phyloP scores from a whole-genome alignment of 1,140 invertebrate genomes.

The Euwallacea fornicatus region DNA sequence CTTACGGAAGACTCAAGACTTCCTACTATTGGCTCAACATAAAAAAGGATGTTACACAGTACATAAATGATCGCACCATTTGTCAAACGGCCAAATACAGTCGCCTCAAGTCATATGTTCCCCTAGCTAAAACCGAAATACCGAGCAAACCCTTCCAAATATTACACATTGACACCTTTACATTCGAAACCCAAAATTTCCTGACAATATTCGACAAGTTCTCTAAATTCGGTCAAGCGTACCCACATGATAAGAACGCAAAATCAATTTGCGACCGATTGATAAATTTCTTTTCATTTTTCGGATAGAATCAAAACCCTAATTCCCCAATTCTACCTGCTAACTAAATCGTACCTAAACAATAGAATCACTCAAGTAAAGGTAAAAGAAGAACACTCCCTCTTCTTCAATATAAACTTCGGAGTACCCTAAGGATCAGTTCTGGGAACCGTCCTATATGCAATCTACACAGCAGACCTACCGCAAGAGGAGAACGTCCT shows the following conservation, averaged over 20 bases:
- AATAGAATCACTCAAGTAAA: slow-evolving; percentile 5
- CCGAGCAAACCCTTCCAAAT: slow-evolving; percentile 35
- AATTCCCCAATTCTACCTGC: slow-evolving; percentile 4
- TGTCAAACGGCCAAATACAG: slow-evolving; percentile 15
- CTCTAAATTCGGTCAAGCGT: slow-evolving; percentile 39
- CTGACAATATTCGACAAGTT: slow-evolving; percentile 35
- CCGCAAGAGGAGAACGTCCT: neutral
- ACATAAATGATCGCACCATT: slow-evolving; percentile 9
- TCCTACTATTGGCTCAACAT: slow-evolving; percentile 16
- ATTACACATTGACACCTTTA: slow-evolving; percentile 30
- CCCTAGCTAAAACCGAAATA: slow-evolving; percentile 24
- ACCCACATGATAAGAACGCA: slow-evolving; percentile 10
- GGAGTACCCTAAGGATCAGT: slow-evolving; percentile 3
- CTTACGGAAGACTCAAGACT: neutral
- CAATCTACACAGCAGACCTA: slow-evolving; percentile 1
- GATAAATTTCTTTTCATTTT: slow-evolving; percentile 36
- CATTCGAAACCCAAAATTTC: slow-evolving; percentile 28
- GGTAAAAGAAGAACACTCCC: neutral
- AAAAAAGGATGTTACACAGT: slow-evolving; percentile 9
- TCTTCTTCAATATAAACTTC: neutral
- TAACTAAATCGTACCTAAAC: neutral
- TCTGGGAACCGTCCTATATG: neutral
- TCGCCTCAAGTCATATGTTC: slow-evolving; percentile 14
- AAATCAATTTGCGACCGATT: slow-evolving; percentile 27
- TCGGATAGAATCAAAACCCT: slow-evolving; percentile 9